Conservation (phyloP, 2,797 vertebrate species). For the Amazona ochrocephala region DNA sequence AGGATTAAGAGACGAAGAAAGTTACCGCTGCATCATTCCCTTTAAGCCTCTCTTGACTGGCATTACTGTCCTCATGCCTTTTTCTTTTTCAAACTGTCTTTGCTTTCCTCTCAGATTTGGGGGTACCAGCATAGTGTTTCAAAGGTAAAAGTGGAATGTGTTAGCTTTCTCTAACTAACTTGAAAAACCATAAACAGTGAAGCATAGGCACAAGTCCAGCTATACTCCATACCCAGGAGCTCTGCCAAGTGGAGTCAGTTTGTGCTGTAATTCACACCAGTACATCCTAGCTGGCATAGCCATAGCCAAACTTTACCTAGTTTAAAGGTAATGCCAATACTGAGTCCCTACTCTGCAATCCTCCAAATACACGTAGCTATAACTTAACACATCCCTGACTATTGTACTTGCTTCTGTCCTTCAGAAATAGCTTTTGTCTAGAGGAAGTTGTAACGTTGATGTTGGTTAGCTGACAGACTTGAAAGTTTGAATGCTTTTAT, state of each 20-base stretch:
- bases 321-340: not conserved
- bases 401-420: not conserved
- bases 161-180: not conserved
- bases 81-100: not conserved
- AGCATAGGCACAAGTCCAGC: not conserved
- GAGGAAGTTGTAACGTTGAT: not conserved
- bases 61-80: not conserved
- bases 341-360: not conserved
- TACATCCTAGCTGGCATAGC: not conserved
- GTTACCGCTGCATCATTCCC: not conserved
- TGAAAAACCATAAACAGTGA: not conserved
- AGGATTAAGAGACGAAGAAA: not conserved
- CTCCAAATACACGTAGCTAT: not conserved
- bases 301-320: too few relatives aligned
- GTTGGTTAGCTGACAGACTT: not conserved
- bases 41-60: not conserved
- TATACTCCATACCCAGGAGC: not conserved
- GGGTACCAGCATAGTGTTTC: fast-evolving
- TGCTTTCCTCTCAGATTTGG: not conserved
- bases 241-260: too few relatives aligned
- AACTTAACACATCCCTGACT: not conserved
- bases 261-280: fast-evolving
- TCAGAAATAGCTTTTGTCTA: not conserved
- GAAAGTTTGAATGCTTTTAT: not conserved
- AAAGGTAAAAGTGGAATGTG: fast-evolving